Evolutionary conservation across 1,140 invertebrate species (phyloP).

Genomic region (Zaprionus nigranus): DNA sequence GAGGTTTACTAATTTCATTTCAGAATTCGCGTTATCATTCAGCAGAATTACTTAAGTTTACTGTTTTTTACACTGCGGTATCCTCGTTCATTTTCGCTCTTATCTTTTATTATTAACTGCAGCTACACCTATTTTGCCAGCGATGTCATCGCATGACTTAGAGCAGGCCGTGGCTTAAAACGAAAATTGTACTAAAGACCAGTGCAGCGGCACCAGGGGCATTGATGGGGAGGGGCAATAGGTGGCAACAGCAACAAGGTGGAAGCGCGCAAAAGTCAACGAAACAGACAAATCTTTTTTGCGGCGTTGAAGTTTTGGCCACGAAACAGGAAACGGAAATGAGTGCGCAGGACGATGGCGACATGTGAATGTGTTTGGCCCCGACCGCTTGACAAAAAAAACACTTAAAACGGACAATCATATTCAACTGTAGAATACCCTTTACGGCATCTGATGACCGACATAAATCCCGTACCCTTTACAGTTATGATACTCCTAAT

Average conservation of each 20-base stretch:
- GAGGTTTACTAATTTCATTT: conserved; percentile 71
- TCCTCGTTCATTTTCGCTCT: conserved; percentile 32
- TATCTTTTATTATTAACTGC: conserved; percentile 75
- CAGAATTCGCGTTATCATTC: conserved; percentile 12
- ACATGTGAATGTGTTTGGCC: conserved; percentile 75
- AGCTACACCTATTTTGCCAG: conserved; percentile 69
- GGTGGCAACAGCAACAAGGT: neutral
- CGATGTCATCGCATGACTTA: conserved; percentile 81
- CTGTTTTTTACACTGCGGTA: neutral
- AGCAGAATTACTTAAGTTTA: conserved; percentile 6
- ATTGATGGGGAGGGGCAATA: conserved; percentile 1
- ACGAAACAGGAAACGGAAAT: conserved; percentile 83
- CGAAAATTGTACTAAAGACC: conserved; percentile 75
- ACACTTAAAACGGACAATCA: neutral
- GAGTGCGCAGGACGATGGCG: conserved; percentile 76
- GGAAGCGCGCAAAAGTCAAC: neutral
- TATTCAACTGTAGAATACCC: neutral
- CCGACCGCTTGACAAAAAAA: conserved; percentile 37
- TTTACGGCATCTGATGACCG: too few species aligned
- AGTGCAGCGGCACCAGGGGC: neutral
- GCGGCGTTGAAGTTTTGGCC: conserved; percentile 72
- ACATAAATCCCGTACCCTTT: too few species aligned
- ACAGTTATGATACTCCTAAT: too few species aligned
- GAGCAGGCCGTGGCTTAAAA: conserved; percentile 61
- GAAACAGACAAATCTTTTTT: conserved; percentile 65